phyloP scores from a whole-genome alignment of 2,888 invertebrate genomes.

The Microctonus hyperodae region DNA sequence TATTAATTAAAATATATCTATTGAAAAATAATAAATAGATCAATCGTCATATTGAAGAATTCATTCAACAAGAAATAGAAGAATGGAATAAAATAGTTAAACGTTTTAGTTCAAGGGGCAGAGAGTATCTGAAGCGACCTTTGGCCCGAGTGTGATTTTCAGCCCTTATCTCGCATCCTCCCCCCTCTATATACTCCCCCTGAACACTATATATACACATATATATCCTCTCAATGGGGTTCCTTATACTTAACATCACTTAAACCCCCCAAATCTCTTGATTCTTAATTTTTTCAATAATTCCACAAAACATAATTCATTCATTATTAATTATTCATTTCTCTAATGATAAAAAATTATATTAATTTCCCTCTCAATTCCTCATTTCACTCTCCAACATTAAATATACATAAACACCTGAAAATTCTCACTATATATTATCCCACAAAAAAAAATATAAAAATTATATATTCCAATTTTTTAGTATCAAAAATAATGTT shows the following conservation, averaged over 20 bases:
- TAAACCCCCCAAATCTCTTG: not conserved
- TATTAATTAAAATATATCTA: no score
- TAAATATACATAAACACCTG: no score
- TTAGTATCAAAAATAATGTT: no score
- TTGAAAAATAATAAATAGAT: not conserved
- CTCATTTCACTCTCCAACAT: no score
- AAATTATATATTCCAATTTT: no score
- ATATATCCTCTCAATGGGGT: not conserved
- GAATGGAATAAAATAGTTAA: not conserved
- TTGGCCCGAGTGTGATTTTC: constrained; percentile 55
- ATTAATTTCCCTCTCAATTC: no score
- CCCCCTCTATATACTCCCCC: constrained; percentile 33
- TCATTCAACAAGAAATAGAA: not conserved
- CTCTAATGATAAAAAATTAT: no score
- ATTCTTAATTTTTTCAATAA: no score
- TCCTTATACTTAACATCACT: not conserved
- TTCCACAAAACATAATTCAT: no score
- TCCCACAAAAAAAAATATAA: no score
- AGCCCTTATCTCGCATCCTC: constrained; percentile 55
- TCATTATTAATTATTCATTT: no score
- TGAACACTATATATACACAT: not conserved
- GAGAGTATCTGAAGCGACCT: constrained; percentile 58
- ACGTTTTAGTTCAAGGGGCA: constrained; percentile 43
- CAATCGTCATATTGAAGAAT: not conserved
- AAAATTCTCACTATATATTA: no score